phyloP scores from a whole-genome alignment of 1,140 invertebrate genomes.

The Colletes latitarsis region DNA sequence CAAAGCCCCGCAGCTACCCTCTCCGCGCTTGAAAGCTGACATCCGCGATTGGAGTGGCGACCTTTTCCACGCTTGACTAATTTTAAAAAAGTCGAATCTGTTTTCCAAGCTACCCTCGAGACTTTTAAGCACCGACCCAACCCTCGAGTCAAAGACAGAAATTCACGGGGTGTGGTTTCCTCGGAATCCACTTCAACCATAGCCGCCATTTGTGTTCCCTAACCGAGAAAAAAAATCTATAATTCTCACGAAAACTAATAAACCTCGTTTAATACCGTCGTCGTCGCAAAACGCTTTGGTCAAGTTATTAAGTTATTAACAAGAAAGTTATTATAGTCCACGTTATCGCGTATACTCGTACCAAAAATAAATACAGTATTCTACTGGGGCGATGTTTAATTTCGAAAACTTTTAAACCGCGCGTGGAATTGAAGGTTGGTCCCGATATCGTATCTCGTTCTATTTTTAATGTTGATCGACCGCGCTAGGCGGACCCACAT shows the following conservation, averaged over 20 bases:
- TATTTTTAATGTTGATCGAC: slow-evolving; percentile 6
- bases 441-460: not conserved
- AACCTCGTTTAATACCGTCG: not conserved
- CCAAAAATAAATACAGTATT: too few relatives aligned
- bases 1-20: not conserved
- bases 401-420: not conserved
- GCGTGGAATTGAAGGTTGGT: not conserved
- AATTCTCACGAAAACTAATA: not conserved
- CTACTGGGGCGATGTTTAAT: too few relatives aligned
- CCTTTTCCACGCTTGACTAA: slow-evolving; percentile 41
- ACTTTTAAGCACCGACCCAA: not conserved
- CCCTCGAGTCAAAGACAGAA: not conserved
- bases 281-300: too few relatives aligned
- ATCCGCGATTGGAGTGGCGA: slow-evolving; percentile 2
- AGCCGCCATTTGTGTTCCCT: slow-evolving; percentile 5
- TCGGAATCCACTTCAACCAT: not conserved
- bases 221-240: not conserved
- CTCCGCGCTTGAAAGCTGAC: slow-evolving; percentile 10
- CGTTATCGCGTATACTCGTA: too few relatives aligned
- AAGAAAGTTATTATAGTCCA: too few relatives aligned
- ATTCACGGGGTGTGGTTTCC: slow-evolving; percentile 29
- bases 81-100: slow-evolving; percentile 33
- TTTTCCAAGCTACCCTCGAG: slow-evolving; percentile 12
- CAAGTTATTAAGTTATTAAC: too few relatives aligned
- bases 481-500: not conserved